phyloP scores from a whole-genome alignment of 2,888 invertebrate genomes.

The Drosophila ezoana region DNA sequence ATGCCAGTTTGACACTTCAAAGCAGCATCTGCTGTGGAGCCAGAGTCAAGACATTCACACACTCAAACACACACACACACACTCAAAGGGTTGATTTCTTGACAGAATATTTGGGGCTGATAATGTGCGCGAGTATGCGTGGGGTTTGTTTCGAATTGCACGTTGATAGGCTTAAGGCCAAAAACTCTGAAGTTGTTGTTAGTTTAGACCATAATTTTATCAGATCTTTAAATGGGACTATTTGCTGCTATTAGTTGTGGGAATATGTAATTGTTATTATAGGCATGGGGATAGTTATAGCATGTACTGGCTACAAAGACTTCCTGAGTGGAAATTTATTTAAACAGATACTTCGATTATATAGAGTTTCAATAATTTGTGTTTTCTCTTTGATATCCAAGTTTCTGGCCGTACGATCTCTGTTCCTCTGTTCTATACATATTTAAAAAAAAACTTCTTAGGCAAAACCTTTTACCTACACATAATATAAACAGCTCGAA shows the following conservation, averaged over 20 bases:
- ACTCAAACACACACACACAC: conserved; percentile 13
- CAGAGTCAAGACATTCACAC: conserved; percentile 18
- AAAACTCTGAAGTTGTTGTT: conserved; percentile 29
- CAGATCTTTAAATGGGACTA: conserved; percentile 5
- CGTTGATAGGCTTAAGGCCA: conserved; percentile 21
- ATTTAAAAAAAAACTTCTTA: too few species aligned
- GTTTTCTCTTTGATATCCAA: too few species aligned
- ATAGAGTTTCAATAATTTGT: too few species aligned
- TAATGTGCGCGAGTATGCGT: conserved; percentile 19
- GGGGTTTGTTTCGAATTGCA: conserved; percentile 12
- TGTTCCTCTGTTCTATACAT: too few species aligned
- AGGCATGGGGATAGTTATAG: too few species aligned
- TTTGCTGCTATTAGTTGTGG: background rate
- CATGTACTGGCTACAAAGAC: too few species aligned
- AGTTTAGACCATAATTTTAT: conserved; percentile 2
- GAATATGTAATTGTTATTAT: background rate
- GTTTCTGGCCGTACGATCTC: too few species aligned
- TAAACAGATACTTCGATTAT: too few species aligned
- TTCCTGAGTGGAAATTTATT: too few species aligned
- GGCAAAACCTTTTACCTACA: too few species aligned
- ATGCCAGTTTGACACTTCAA: conserved; percentile 83
- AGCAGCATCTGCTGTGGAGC: conserved; percentile 62
- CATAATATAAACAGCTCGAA: too few species aligned
- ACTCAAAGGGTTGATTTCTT: conserved; percentile 32
- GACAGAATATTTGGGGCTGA: conserved; percentile 22